Percentiles rank a stretch among this genome's conserved stretches.
phyloP scores from a whole-genome alignment of 2,888 invertebrate genomes.

The Julus scandinavius region DNA sequence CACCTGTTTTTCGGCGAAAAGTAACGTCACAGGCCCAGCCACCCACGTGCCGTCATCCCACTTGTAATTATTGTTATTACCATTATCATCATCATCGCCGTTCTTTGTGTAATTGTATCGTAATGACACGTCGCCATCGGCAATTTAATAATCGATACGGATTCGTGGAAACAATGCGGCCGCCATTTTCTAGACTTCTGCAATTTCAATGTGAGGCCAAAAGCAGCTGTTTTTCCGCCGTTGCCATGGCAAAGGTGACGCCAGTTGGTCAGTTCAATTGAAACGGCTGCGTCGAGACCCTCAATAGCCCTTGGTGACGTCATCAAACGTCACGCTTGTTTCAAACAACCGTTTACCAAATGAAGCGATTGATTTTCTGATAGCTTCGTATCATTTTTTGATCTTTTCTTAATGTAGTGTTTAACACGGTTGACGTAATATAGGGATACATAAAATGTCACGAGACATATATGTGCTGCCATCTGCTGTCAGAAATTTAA shows the following conservation, averaged over 20 bases:
- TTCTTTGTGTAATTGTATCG: constrained; percentile 8
- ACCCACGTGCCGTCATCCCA: not conserved
- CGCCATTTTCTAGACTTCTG: constrained; percentile 4
- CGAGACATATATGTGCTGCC: too few relatives aligned
- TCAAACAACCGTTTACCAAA: too few relatives aligned
- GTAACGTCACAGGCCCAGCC: not conserved
- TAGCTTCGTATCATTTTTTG: too few relatives aligned
- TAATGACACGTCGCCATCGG: constrained; percentile 15
- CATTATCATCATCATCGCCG: not conserved
- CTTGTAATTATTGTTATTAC: constrained; percentile 29
- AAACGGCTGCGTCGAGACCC: not conserved
- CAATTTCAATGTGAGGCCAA: not conserved
- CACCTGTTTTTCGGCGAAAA: not conserved
- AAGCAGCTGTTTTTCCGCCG: not conserved
- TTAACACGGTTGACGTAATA: too few relatives aligned
- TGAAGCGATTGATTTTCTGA: too few relatives aligned
- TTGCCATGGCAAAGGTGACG: constrained; percentile 33
- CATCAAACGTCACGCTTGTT: not conserved
- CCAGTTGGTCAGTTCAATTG: not conserved
- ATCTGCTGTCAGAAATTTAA: too few relatives aligned
- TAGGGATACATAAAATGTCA: too few relatives aligned
- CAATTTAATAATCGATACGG: constrained; percentile 25
- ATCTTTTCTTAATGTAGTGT: too few relatives aligned
- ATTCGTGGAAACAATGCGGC: not conserved
- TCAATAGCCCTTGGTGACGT: not conserved